Evolutionary conservation across 1,140 invertebrate species (phyloP).

Genomic region (Drosophila insularis): DNA sequence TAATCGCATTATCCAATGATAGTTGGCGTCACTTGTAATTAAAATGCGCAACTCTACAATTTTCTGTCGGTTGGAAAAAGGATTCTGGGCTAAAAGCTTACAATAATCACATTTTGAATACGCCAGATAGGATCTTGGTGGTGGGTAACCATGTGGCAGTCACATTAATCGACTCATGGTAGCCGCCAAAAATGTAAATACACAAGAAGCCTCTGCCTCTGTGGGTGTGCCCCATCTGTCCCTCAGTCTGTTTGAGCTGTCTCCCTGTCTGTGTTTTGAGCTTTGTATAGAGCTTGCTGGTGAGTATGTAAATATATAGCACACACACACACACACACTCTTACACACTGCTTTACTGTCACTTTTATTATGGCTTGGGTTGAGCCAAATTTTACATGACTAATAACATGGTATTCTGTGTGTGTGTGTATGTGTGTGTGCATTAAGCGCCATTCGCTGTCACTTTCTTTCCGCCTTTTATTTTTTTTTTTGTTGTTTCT

Average conservation of each 20-base stretch:
- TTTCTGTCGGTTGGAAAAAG: background rate
- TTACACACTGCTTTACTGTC: slow-evolving; percentile 32
- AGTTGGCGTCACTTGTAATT: slow-evolving; percentile 62
- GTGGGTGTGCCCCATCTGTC: slow-evolving; percentile 13
- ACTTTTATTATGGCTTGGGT: slow-evolving; percentile 66
- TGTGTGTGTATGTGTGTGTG: background rate
- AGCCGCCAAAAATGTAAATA: slow-evolving; percentile 46
- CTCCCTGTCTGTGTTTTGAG: background rate
- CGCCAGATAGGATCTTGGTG: slow-evolving; percentile 14
- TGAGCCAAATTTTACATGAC: slow-evolving; percentile 73
- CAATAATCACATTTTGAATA: slow-evolving; percentile 51
- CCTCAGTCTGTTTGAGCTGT: background rate
- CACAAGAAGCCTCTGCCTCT: slow-evolving; percentile 15
- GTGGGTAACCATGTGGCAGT: slow-evolving; percentile 27
- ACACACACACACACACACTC: background rate
- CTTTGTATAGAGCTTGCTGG: background rate
- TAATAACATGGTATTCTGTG: slow-evolving; percentile 60
- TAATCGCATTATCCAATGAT: slow-evolving; percentile 75
- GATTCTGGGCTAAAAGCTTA: slow-evolving; percentile 33
- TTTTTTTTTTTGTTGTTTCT: too few relatives aligned
- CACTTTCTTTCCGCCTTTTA: slow-evolving; percentile 18
- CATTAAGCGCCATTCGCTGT: slow-evolving; percentile 24
- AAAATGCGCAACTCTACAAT: slow-evolving; percentile 47
- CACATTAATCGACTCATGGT: slow-evolving; percentile 56
- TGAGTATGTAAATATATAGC: slow-evolving; percentile 10